Base-by-base conservation (phyloP, 1,140 invertebrate species). In the Sipha flava region DNA sequence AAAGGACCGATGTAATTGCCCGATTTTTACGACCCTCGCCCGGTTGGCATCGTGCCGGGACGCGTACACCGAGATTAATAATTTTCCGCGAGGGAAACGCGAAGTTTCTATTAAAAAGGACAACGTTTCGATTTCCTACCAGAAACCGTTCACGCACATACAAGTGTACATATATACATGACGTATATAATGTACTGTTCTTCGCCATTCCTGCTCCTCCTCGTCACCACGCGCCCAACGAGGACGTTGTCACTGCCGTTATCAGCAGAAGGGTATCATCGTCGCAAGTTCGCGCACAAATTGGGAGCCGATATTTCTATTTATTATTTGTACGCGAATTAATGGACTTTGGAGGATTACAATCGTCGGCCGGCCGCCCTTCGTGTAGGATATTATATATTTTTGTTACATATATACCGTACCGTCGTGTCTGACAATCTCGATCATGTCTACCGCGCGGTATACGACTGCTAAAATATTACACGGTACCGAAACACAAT, bases 1-100 rank as follows among this genome's bases (percentile, higher is more conserved):
- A 47, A 70, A 29, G 52, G 34, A 59, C 52, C 73, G 49, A 77
- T 77, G 73, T 77, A 77, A 77, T 77, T 77, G 73, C 73, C 52
- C 52, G 73, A 34, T 59, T 77, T 77, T 77, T 77, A 77, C 73
- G 73, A 77, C 52, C 47, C 73, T 40, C 73, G 31, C 2, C 49
- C 34, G 73, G 73, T 59, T 77, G 73, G 73, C 73, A 77, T 18
- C 5, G 31, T 59, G 73, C 73, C 73, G 52, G 21, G 21, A 21
- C 52, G 40, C 64, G 64, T 45, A 68, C 64, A 7, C 23, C 23
- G 52, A 57, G 73, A 77, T 77, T 77, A 77, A 77, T 59, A 77
- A 77, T 77, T 77, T 77, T 75, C 29, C 73, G 34, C 73, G 31
- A 18, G 52, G 52, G 37, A 40, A 45, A 21, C 64, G 64, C 37